Evolutionary conservation across 2,888 invertebrate species (phyloP).

Genomic region (Acanthacorydalis orientalis): DNA sequence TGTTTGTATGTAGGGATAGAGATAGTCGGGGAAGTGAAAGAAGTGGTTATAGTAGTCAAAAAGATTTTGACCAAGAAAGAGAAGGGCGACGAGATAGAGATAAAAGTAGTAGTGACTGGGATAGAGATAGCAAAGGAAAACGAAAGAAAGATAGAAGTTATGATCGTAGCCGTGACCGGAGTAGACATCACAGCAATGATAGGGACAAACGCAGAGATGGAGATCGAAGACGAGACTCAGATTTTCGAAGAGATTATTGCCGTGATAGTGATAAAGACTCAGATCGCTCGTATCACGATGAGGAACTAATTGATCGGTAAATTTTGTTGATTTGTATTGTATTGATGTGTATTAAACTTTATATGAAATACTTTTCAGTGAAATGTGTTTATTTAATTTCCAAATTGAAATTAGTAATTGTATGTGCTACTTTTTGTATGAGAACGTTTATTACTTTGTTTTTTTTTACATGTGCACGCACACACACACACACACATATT

Average conservation of each 20-base stretch:
- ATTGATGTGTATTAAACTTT: neutral
- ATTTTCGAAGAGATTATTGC: slow-evolving; percentile 26
- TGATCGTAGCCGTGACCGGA: slow-evolving; percentile 15
- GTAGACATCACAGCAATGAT: slow-evolving; percentile 13
- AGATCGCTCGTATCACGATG: slow-evolving; percentile 13
- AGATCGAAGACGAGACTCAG: slow-evolving; percentile 22
- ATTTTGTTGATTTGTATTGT: neutral
- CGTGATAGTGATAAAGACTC: slow-evolving; percentile 15
- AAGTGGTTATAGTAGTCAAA: neutral
- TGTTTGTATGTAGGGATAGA: neutral
- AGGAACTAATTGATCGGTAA: slow-evolving; percentile 4
- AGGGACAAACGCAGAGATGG: slow-evolving; percentile 15
- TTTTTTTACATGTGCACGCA: neutral
- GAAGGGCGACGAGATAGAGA: neutral
- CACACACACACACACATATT: too few species aligned
- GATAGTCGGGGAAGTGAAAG: neutral
- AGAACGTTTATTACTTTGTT: neutral
- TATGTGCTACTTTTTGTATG: too few species aligned
- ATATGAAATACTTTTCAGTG: neutral
- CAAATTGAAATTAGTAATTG: too few species aligned
- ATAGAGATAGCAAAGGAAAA: slow-evolving; percentile 9
- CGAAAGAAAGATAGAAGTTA: slow-evolving; percentile 8
- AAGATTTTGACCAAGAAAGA: neutral
- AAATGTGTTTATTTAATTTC: too few species aligned
- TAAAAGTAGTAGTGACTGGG: slow-evolving; percentile 1